Base-by-base conservation (phyloP, 2,113 vertebrate species). In the Pleuronectes platessa region DNA sequence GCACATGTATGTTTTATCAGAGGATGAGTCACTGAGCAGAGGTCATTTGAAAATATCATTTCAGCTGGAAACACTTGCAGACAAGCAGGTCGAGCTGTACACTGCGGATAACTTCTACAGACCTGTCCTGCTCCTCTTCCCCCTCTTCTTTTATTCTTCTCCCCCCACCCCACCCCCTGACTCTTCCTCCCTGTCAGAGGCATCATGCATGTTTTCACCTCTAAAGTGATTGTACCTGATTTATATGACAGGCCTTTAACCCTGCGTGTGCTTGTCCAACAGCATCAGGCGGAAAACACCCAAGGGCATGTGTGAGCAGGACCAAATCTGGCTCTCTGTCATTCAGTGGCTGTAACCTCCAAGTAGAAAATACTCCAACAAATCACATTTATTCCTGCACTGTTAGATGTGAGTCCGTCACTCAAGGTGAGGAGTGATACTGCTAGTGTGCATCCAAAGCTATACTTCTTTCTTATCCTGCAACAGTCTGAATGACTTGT, bases 231-330 rank as follows among this genome's bases (percentile, higher is more conserved):
- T 88, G 86, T 81, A 80, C 88, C 85, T 92, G 90, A 94, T 94
- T 93, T 93, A 93, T 90, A 88, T 91, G 91, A 92, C 86, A 91
- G 85, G 85, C 86, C 89, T 91, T 94, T 93, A 94, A 93, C 93
- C 93, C 90, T 54, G 82, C 60, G 66, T 87, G 88, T 92, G 92
- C 90, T 83, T 93, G 91, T 89, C 90, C 90, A 92, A 90, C 89
- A 93, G 86, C 86, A 92, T 91, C 86, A 84, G 84, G 77, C 78
- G 77, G 76, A 92, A 92, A 86, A 89, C 88, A 92, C 90, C 91
- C 90, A 90, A 88, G 92, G 91, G 89, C 89, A 91, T 79, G 83
- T 89, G 82, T 61, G 82, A 91, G 88, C 80, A 87, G 79, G 77
- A 89, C 89, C 91, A 90, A 83, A 90, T 90, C 88, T 87, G 79